phyloP scores from a whole-genome alignment of 92 coral and sea anemone genomes.

The Phenganax subtilis region DNA sequence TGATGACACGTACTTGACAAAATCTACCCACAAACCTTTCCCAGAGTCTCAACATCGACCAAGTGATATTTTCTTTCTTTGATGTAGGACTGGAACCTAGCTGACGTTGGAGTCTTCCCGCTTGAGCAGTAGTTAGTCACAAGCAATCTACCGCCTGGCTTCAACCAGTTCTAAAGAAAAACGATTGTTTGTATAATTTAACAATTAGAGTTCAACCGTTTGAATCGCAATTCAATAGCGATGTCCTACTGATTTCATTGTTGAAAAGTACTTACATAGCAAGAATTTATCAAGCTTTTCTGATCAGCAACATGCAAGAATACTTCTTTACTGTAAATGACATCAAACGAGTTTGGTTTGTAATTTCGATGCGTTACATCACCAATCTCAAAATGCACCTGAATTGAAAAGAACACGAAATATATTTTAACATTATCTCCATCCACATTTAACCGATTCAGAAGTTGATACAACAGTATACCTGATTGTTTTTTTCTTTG shows the following conservation, averaged over 20 bases:
- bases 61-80: conserved; percentile 37
- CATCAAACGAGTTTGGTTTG: conserved; percentile 32
- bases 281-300: conserved; percentile 5
- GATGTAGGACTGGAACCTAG: conserved; percentile 32
- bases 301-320: conserved; percentile 30
- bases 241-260: no score
- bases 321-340: conserved; percentile 38
- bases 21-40: conserved; percentile 6
- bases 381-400: conserved; percentile 41
- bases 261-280: conserved; percentile 13
- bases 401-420: neutral
- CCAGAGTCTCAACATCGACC: conserved; percentile 22
- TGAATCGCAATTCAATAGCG: neutral
- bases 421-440: neutral
- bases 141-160: conserved; percentile 34
- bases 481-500: conserved; percentile 31
- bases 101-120: conserved; percentile 31
- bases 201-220: neutral
- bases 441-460: no score
- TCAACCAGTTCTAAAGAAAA: conserved; percentile 21
- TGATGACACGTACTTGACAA: neutral
- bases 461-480: conserved; percentile 10
- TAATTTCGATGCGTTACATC: conserved; percentile 34
- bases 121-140: conserved; percentile 38
- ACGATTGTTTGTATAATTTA: no score